Conservation (phyloP, 1,140 invertebrate genomes). For the Drosophila santomea region DNA sequence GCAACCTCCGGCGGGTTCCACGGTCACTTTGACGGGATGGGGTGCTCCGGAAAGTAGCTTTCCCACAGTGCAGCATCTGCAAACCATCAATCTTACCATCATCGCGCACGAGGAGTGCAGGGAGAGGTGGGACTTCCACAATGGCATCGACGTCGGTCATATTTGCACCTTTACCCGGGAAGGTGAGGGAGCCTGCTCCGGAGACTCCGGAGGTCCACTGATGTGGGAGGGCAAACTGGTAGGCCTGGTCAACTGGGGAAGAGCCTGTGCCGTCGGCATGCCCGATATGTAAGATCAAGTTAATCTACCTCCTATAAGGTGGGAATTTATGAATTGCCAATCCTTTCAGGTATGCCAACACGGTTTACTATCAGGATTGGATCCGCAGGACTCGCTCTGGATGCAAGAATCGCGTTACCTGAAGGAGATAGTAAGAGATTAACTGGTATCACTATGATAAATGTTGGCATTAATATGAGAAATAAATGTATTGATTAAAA, state of each 20-base stretch:
- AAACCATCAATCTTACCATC: conserved; percentile 64
- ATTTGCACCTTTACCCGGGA: conserved; percentile 87
- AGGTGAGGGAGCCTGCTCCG: conserved; percentile 86
- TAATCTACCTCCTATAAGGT: accelerated
- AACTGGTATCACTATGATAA: not conserved
- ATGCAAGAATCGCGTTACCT: conserved; percentile 56
- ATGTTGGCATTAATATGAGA: conserved; percentile 2
- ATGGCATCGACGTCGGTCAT: conserved; percentile 79
- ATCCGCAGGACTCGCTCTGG: conserved; percentile 43
- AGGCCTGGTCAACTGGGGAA: conserved; percentile 87
- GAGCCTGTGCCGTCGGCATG: conserved; percentile 85
- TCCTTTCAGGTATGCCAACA: conserved; percentile 72
- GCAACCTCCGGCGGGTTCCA: conserved; percentile 55
- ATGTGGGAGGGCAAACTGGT: conserved; percentile 81
- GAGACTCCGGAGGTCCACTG: conserved; percentile 87
- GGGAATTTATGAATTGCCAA: not conserved
- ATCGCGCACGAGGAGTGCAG: conserved; percentile 56
- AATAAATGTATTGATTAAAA: conserved; percentile 13
- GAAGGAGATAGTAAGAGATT: not conserved
- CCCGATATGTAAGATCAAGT: conserved; percentile 84
- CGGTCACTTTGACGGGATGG: conserved; percentile 84
- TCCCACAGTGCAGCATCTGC: conserved; percentile 43
- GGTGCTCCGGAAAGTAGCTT: conserved; percentile 48
- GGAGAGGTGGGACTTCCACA: conserved; percentile 31
- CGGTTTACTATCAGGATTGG: conserved; percentile 76